Conservation (phyloP, 2,888 invertebrate species). For the Platycheirus albimanus region DNA sequence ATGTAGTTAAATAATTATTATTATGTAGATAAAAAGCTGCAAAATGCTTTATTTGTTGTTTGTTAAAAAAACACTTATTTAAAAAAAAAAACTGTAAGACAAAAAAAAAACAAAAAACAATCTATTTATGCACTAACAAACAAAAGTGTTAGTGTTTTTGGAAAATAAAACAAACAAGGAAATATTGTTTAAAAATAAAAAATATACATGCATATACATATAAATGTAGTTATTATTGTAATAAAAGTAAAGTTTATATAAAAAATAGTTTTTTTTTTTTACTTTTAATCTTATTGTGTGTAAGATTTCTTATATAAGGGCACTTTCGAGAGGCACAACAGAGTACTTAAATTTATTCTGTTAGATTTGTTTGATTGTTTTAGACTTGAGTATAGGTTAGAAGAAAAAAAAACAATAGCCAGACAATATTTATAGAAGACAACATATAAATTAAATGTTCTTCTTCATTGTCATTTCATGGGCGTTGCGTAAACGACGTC, state of each 20-base stretch:
- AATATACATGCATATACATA: slow-evolving; percentile 48
- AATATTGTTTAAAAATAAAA: slow-evolving; percentile 54
- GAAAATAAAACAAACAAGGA: slow-evolving; percentile 34
- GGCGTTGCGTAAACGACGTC: slow-evolving; percentile 94
- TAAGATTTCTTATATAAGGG: slow-evolving; percentile 34
- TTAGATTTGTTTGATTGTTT: too few relatives aligned
- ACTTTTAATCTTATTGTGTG: background rate
- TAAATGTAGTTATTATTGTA: too few relatives aligned
- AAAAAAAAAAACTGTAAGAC: slow-evolving; percentile 46
- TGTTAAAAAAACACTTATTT: slow-evolving; percentile 54
- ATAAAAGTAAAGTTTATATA: slow-evolving; percentile 72
- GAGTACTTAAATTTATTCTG: slow-evolving; percentile 5
- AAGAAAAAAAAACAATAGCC: slow-evolving; percentile 35
- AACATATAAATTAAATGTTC: slow-evolving; percentile 76
- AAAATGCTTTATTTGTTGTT: slow-evolving; percentile 66
- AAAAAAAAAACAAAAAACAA: too few relatives aligned
- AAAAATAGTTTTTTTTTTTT: slow-evolving; percentile 55
- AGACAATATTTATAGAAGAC: slow-evolving; percentile 2
- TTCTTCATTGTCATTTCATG: slow-evolving; percentile 90
- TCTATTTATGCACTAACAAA: slow-evolving; percentile 60
- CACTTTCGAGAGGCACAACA: slow-evolving; percentile 63
- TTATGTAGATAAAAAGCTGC: slow-evolving; percentile 53
- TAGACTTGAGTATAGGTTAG: slow-evolving; percentile 22
- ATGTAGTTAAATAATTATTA: slow-evolving; percentile 46
- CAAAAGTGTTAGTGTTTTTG: slow-evolving; percentile 58